Evolutionary conservation across 2,113 vertebrate species (phyloP).

Genomic region (Channa maculata): DNA sequence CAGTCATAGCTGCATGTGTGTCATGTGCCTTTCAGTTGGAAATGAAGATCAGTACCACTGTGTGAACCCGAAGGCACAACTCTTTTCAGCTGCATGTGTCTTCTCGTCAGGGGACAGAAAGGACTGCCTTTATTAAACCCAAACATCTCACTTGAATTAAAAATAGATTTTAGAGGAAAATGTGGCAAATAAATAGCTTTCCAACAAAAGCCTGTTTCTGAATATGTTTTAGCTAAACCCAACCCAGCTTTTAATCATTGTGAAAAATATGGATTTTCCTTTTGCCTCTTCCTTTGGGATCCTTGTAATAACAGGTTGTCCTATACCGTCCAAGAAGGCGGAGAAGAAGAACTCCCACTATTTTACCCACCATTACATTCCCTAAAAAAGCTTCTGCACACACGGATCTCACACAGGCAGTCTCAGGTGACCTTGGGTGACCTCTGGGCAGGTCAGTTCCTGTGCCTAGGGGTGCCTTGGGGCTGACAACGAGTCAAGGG

Average conservation of each 20-base stretch:
- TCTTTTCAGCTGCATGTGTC: constrained; percentile 42
- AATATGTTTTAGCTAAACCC: constrained; percentile 24
- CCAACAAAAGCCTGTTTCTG: neutral
- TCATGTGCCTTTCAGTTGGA: constrained; percentile 77
- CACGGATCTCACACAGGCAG: constrained; percentile 48
- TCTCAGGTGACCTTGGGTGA: constrained; percentile 65
- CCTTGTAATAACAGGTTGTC: constrained; percentile 45
- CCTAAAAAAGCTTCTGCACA: constrained; percentile 74
- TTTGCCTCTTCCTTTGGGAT: constrained; percentile 21
- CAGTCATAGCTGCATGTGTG: constrained; percentile 77
- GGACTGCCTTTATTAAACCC: constrained; percentile 47
- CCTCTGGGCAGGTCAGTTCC: constrained; percentile 76
- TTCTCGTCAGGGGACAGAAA: constrained; percentile 20
- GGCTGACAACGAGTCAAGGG: constrained; percentile 69
- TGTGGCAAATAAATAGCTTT: constrained; percentile 14
- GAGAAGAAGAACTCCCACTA: constrained; percentile 42
- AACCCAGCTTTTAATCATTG: constrained; percentile 20
- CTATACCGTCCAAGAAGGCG: constrained; percentile 54
- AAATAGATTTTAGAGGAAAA: constrained; percentile 23
- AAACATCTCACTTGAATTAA: constrained; percentile 15
- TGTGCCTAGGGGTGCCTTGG: constrained; percentile 60
- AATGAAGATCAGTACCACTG: constrained; percentile 61
- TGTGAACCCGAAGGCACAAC: constrained; percentile 47
- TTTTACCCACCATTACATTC: constrained; percentile 69
- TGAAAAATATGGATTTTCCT: constrained; percentile 27